Base-by-base conservation (phyloP, 2,888 invertebrate species). In the Tyria jacobaeae region DNA sequence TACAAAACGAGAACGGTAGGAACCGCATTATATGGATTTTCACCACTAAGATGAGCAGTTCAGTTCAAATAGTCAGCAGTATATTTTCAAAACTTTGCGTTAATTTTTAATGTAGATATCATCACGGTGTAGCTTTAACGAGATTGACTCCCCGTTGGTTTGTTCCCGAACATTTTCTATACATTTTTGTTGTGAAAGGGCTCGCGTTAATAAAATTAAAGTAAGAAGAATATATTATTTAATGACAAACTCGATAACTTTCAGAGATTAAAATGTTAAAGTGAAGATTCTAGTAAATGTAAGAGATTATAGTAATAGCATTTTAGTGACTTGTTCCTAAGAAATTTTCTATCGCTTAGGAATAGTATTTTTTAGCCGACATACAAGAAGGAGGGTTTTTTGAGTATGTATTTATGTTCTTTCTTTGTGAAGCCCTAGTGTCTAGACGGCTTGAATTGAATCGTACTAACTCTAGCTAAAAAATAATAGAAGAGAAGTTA, bases 41-140 rank as follows among this genome's bases (percentile, higher is more conserved):
- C 27, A 15, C 21, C 34, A 10, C 10, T 3, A 15, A 1, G 7
- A n/a, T 0, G 1, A 24, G 24, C 53, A 35, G 48, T 5, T 27
- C 56, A 14, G 15, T 31, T 10, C 57, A 51, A 62, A 31, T 14
- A 37, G 61, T 27, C 12, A 3, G 0, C 50, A 72, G 76, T 85
- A 68, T 83, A 73, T 86, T 77, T 79, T 27, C 66, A 62, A 44
- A 61, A 62, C 21, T 68, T 59, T 35, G 34, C 64, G 77, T 88
- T 76, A 88, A 88, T 88, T 87, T 88, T 88, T 89, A 85, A 90
- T 89, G 86, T 80, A 88, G 88, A 90, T 89, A 88, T 89, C 83
- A 89, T 89, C 83, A 86, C 80, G 77, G 82, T 79, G 85, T 80
- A 80, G 83, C 80, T 76, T 80, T 87, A 89, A 89, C 86, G 85